Conservation (phyloP, 2,797 vertebrate genomes). For the Coregonus ussuriensis region DNA sequence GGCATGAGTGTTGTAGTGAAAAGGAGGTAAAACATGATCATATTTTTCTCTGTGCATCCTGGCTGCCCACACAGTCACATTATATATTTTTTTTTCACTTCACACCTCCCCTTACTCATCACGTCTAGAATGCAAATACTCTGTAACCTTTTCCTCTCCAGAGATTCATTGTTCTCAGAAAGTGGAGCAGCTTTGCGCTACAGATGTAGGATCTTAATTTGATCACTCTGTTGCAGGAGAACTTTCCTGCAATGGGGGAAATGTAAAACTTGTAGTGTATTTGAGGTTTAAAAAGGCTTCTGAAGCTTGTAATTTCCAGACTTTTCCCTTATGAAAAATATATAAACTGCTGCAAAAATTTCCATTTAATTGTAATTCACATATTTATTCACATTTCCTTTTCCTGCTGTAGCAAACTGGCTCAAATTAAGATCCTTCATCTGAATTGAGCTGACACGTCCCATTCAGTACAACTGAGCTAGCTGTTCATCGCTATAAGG, state of each 20-base stretch:
- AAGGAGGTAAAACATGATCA: background rate
- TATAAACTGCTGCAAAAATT: too few relatives aligned
- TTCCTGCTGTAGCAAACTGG: too few relatives aligned
- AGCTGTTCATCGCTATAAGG: slow-evolving; percentile 11
- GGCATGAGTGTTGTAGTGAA: background rate
- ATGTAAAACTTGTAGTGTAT: too few relatives aligned
- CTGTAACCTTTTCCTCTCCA: background rate
- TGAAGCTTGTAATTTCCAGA: too few relatives aligned
- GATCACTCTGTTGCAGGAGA: background rate
- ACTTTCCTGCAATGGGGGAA: too few relatives aligned
- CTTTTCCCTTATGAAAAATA: too few relatives aligned
- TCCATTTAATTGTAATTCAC: too few relatives aligned
- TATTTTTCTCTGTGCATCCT: background rate
- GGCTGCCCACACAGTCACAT: background rate
- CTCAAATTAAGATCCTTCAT: background rate
- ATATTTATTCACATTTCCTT: too few relatives aligned
- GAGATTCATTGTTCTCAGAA: slow-evolving; percentile 18
- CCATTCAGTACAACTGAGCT: slow-evolving; percentile 1
- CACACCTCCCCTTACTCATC: background rate
- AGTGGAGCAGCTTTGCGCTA: slow-evolving; percentile 5
- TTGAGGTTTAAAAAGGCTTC: too few relatives aligned
- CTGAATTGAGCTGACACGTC: slow-evolving; percentile 24
- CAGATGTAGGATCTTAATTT: too few relatives aligned
- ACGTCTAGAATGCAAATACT: background rate
- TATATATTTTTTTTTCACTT: background rate